These are phyloP conservation scores for Scaptomyza tumidula DNA, from an alignment of 2,888 invertebrate genomes.

Conservation along the genomic window DNA sequence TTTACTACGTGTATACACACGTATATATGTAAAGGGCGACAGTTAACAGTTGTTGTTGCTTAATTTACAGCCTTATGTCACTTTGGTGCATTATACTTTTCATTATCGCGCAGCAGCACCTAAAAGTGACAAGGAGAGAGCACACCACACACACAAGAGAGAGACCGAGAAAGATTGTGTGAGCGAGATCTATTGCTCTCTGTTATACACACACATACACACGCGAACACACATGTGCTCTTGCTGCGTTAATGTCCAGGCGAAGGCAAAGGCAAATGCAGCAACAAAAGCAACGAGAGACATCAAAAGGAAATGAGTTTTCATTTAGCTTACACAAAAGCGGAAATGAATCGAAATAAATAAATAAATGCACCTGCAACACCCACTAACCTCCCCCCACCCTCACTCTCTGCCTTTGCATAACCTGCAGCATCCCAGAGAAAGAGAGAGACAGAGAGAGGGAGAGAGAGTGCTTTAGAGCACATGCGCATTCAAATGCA, in stretches of 20 bases:
- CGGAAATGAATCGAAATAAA: slow-evolving; percentile 83
- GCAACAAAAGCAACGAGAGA: slow-evolving; percentile 34
- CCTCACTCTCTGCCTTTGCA: background rate
- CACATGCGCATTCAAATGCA: slow-evolving; percentile 51
- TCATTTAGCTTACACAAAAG: slow-evolving; percentile 79
- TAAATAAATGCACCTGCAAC: slow-evolving; percentile 80
- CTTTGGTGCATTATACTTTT: slow-evolving; percentile 79
- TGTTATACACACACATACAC: slow-evolving; percentile 3
- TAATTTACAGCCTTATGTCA: slow-evolving; percentile 80
- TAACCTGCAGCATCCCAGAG: slow-evolving; percentile 47
- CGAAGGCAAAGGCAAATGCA: slow-evolving; percentile 4
- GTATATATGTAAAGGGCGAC: slow-evolving; percentile 33
- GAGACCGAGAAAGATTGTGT: slow-evolving; percentile 9
- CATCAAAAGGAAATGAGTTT: slow-evolving; percentile 83
- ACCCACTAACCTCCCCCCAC: background rate
- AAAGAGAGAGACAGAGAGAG: slow-evolving; percentile 9
- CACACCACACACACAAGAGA: slow-evolving; percentile 2
- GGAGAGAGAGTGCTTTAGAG: slow-evolving; percentile 17
- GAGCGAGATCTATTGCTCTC: slow-evolving; percentile 20
- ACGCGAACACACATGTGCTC: slow-evolving; percentile 27
- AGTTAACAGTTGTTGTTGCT: slow-evolving; percentile 69
- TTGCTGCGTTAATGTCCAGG: slow-evolving; percentile 47
- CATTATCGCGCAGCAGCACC: slow-evolving; percentile 72
- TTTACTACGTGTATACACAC: slow-evolving; percentile 21
- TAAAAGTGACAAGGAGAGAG: slow-evolving; percentile 19